Conservation (phyloP, 2,888 invertebrate species). For the Dolomedes plantarius region DNA sequence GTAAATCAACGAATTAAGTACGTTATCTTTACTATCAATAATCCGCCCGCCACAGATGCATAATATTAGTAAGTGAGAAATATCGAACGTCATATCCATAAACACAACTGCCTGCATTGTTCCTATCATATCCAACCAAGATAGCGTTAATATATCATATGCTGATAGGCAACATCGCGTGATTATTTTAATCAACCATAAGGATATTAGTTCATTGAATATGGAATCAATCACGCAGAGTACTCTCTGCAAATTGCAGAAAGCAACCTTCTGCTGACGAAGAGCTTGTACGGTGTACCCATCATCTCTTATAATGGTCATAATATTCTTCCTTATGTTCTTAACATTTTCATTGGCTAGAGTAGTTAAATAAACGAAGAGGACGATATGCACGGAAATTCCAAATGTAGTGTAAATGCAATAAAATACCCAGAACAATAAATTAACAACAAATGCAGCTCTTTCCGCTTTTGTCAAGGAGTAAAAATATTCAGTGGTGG, state of each 20-base stretch:
- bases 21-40: background rate
- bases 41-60: background rate
- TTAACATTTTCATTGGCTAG: background rate
- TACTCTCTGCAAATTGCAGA: constrained; percentile 14
- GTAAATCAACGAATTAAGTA: background rate
- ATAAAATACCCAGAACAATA: constrained; percentile 4
- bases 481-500: no score
- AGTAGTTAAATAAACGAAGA: background rate
- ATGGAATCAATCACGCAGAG: constrained; percentile 1
- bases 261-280: background rate
- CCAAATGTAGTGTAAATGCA: background rate
- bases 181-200: constrained; percentile 30
- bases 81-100: background rate
- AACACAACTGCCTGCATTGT: background rate
- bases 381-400: background rate
- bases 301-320: background rate
- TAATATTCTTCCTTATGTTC: background rate
- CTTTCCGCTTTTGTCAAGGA: no score
- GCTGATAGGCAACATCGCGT: constrained; percentile 27
- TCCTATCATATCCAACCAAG: background rate
- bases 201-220: constrained; percentile 31
- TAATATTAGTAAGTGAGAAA: background rate
- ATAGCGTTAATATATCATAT: constrained; percentile 25
- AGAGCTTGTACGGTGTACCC: background rate
- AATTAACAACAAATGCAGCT: no score